These are phyloP conservation scores for Hydroisotoma schaefferi DNA, from an alignment of 2,888 invertebrate species.

Conservation along the genomic window DNA sequence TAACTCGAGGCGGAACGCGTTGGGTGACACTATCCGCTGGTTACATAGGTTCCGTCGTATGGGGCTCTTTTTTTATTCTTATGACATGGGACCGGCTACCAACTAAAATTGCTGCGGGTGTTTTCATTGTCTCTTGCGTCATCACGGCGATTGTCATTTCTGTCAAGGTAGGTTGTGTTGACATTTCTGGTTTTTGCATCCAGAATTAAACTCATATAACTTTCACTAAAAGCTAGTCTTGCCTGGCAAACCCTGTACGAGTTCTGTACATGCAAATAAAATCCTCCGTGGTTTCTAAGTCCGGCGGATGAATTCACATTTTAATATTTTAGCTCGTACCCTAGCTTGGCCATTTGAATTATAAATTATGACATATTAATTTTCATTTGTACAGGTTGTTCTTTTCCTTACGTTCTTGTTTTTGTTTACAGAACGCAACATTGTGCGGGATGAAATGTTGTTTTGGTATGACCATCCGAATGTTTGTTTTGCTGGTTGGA, in stretches of 20 bases:
- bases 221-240: too few relatives aligned
- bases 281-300: too few relatives aligned
- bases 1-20: conserved; percentile 31
- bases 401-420: neutral
- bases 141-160: conserved; percentile 34
- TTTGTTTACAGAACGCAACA: conserved; percentile 20
- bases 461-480: conserved; percentile 31
- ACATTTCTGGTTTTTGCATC: neutral
- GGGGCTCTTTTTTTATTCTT: conserved; percentile 41
- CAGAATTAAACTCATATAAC: neutral
- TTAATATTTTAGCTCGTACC: too few relatives aligned
- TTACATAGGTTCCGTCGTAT: conserved; percentile 40
- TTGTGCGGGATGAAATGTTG: conserved; percentile 39
- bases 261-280: too few relatives aligned
- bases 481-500: conserved; percentile 34
- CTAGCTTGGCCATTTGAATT: too few relatives aligned
- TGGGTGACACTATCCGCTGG: conserved; percentile 41
- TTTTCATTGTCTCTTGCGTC: conserved; percentile 38
- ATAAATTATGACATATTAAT: too few relatives aligned
- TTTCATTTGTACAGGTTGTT: too few relatives aligned
- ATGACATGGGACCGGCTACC: conserved; percentile 42
- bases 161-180: conserved; percentile 26
- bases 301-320: too few relatives aligned
- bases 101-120: conserved; percentile 33
- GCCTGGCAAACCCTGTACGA: too few relatives aligned